These are phyloP conservation scores for Pterois miles DNA, from an alignment of 2,797 vertebrate species.

Conservation along the genomic window DNA sequence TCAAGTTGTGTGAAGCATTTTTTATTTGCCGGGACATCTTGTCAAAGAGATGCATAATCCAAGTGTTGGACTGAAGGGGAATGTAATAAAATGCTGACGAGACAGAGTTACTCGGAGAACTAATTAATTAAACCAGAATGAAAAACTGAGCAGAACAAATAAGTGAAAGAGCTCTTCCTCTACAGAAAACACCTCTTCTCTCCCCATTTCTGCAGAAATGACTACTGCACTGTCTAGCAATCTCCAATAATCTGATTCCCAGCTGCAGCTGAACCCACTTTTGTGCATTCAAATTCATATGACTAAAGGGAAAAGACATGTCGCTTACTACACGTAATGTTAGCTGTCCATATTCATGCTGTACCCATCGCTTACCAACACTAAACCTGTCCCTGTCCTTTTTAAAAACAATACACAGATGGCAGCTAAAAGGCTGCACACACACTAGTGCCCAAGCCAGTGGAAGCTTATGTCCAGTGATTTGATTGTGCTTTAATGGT, in stretches of 20 bases:
- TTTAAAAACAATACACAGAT: background rate
- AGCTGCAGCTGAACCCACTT: background rate
- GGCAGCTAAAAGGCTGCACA: background rate
- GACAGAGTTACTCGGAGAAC: background rate
- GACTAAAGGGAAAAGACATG: background rate
- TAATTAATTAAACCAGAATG: background rate
- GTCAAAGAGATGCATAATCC: background rate
- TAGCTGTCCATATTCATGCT: background rate
- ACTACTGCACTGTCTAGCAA: background rate
- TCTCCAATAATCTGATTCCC: background rate
- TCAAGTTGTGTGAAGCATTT: background rate
- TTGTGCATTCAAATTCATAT: background rate
- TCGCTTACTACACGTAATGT: background rate
- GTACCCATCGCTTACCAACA: background rate
- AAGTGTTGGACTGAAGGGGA: background rate
- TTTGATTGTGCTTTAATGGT: conserved; percentile 3
- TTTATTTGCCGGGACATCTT: background rate
- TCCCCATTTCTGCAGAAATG: background rate
- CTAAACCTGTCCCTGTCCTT: background rate
- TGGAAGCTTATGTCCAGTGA: background rate
- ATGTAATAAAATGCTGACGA: background rate
- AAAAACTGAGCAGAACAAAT: background rate
- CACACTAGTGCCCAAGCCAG: background rate
- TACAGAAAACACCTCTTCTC: background rate
- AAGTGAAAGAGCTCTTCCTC: background rate